Conservation (phyloP, 2,888 invertebrate species). For the Lasioglossum leucozonium region DNA sequence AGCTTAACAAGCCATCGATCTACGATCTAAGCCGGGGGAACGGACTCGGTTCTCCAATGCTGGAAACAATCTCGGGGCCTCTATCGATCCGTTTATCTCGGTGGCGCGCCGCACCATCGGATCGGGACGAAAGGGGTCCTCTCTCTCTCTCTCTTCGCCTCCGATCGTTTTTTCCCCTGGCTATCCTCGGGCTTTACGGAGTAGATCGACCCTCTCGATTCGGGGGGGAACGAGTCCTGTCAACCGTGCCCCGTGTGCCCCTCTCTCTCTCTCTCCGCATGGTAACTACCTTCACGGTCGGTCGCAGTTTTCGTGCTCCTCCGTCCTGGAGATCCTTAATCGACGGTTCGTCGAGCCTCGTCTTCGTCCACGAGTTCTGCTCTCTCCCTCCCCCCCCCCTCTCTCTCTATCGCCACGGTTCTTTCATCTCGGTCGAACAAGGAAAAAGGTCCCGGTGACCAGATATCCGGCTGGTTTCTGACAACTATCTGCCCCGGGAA, state of each 20-base stretch:
- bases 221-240: constrained; percentile 68
- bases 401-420: constrained; percentile 16
- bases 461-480: constrained; percentile 71
- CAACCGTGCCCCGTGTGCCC: constrained; percentile 40
- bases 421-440: constrained; percentile 21
- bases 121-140: constrained; percentile 16
- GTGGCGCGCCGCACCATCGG: constrained; percentile 28
- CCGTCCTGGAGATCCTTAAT: constrained; percentile 65
- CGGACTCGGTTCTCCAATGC: constrained; percentile 22
- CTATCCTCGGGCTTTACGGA: constrained; percentile 51
- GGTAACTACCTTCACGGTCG: constrained; percentile 69
- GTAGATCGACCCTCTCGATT: constrained; percentile 71
- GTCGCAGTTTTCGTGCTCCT: constrained; percentile 62
- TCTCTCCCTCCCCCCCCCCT: no score
- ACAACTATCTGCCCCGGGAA: constrained; percentile 67
- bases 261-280: constrained; percentile 18
- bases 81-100: constrained; percentile 65
- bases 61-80: constrained; percentile 54
- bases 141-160: constrained; percentile 32
- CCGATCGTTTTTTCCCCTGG: constrained; percentile 53
- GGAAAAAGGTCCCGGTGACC: constrained; percentile 43
- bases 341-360: constrained; percentile 65
- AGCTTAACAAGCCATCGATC: constrained; percentile 47
- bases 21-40: constrained; percentile 36
- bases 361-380: constrained; percentile 13